phyloP scores from a whole-genome alignment of 2,797 vertebrate genomes.

The Oreonectes daqikongensis region DNA sequence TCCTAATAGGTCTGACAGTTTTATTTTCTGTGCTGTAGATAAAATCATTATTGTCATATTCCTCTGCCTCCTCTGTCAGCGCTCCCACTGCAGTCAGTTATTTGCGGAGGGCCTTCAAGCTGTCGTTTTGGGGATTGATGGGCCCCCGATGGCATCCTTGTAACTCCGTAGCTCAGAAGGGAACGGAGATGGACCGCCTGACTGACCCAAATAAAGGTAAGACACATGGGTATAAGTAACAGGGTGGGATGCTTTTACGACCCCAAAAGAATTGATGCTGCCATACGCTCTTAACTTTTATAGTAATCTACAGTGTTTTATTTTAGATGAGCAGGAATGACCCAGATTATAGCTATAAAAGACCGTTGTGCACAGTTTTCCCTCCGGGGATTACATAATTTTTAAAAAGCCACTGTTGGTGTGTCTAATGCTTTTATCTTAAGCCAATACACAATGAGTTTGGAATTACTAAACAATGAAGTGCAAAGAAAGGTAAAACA shows the following conservation, averaged over 20 bases:
- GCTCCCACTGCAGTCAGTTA: constrained; percentile 50
- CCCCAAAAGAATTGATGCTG: constrained; percentile 32
- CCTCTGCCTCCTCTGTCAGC: constrained; percentile 60
- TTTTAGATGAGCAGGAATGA: constrained; percentile 35
- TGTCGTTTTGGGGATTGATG: constrained; percentile 63
- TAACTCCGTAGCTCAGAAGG: constrained; percentile 44
- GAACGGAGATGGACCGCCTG: constrained; percentile 27
- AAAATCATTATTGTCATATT: constrained; percentile 68
- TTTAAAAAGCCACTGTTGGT: constrained; percentile 15
- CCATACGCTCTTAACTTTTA: constrained; percentile 33
- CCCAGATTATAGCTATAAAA: constrained; percentile 38
- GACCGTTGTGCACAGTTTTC: background rate
- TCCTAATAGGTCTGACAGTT: constrained; percentile 64
- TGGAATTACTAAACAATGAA: constrained; percentile 29
- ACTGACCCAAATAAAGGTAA: constrained; percentile 42
- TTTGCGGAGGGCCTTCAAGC: constrained; percentile 61
- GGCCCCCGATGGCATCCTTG: constrained; percentile 45
- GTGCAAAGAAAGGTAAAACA: constrained; percentile 27
- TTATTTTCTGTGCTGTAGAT: constrained; percentile 64
- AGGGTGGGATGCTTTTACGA: constrained; percentile 29
- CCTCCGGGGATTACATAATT: constrained; percentile 14
- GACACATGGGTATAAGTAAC: constrained; percentile 34
- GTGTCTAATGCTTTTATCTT: constrained; percentile 3
- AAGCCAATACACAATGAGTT: constrained; percentile 6
- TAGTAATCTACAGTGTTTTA: constrained; percentile 42